Evolutionary conservation across 2,113 vertebrate species (phyloP), one percentile per base, ranked within the genome.

Genomic region (Vulpes ferrilata): DNA sequence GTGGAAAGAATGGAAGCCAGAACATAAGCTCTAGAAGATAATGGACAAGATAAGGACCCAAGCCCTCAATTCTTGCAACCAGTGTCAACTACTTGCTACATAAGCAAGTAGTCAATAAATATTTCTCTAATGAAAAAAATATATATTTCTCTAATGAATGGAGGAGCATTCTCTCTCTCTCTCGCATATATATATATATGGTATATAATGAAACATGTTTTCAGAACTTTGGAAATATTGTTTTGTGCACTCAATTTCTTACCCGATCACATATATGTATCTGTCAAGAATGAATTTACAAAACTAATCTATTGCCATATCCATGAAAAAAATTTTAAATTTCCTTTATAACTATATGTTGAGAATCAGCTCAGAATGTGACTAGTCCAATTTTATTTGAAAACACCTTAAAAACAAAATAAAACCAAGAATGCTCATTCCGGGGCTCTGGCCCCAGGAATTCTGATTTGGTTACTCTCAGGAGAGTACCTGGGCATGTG

Each of bases 211-310:
- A 62, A 90, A 84, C 55, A 55, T 71, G 53, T 71, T 90, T 90
- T 64, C n/a, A 93, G 55, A 85, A 71, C 71, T 82, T 87, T 22
- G 35, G 82, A 96, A 96, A 82, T 60, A 43, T 13, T 90, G 64
- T 65, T 91, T 87, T 82, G 32, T 87, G 19, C 59, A 64, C 57
- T 92, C 11, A 43, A 96, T 94, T 93, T 79, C 80, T 87, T 51
- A 51, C 65, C 92, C 53, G n/a, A 51, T 67, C 23, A 64, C 35
- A 59, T 71, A 86, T 13, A 94, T 43, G 43, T 81, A 80, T 80
- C 64, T 90, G 20, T 87, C 30, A 90, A 86, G 48, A 90, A 91
- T 51, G 48, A 94, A 91, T 74, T 65, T 38, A 87, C 5, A 62
- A 86, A 94, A 62, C 48, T 57, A 94, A 96, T 25, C 27, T 22